Evolutionary conservation across 2,113 vertebrate species (phyloP).

Genomic region (Struthidea cinerea): DNA sequence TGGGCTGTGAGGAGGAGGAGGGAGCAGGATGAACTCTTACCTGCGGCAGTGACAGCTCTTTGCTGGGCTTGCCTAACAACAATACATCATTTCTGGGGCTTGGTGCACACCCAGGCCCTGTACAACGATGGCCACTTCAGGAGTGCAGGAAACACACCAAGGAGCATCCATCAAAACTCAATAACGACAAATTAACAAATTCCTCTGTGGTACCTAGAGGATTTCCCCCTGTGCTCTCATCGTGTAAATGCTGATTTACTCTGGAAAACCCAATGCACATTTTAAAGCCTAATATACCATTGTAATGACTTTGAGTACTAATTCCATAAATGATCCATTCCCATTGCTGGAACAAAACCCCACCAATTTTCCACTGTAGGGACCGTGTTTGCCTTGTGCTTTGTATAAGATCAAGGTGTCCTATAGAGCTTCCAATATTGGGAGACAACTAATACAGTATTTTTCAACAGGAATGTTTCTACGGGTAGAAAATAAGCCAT

Average conservation of each 20-base stretch:
- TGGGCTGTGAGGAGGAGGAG: background rate
- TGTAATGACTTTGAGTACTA: background rate
- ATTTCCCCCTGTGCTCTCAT: background rate
- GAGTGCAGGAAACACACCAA: background rate
- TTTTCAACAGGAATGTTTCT: background rate
- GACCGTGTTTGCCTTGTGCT: background rate
- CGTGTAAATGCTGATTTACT: background rate
- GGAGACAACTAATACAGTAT: background rate
- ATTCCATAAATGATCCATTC: background rate
- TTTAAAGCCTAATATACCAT: background rate
- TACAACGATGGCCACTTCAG: background rate
- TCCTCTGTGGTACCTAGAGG: background rate
- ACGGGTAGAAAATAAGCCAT: background rate
- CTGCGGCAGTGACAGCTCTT: background rate
- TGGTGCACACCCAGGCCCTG: background rate
- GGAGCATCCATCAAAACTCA: background rate
- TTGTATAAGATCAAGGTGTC: accelerated
- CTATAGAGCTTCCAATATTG: background rate
- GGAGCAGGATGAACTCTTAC: background rate
- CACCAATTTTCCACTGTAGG: background rate
- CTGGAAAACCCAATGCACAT: background rate
- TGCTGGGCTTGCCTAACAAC: background rate
- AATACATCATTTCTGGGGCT: background rate
- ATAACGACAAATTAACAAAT: background rate
- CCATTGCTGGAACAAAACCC: background rate